Percentiles rank a stretch among this genome's conserved stretches.
phyloP scores from a whole-genome alignment of 2,113 vertebrate genomes.

The Muscicapa adusta region DNA sequence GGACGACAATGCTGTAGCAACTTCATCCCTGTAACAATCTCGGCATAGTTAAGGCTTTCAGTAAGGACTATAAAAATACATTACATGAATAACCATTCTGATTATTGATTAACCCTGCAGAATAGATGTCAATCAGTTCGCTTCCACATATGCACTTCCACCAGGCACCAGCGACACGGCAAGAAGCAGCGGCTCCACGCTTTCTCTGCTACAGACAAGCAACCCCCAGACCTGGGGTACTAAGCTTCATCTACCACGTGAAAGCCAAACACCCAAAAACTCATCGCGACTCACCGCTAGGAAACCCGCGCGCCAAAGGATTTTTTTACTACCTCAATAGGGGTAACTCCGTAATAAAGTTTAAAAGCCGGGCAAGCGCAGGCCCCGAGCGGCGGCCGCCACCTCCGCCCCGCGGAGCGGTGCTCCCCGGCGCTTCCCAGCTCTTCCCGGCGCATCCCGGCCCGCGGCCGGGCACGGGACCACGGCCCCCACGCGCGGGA shows the following conservation, averaged over 20 bases:
- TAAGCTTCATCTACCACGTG: rapidly evolving
- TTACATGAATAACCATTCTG: background rate
- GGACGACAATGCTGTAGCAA: background rate
- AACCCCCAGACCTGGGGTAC: rapidly evolving
- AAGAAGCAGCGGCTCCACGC: background rate
- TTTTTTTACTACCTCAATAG: rapidly evolving
- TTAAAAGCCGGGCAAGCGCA: background rate
- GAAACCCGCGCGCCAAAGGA: rapidly evolving
- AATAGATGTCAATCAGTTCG: background rate
- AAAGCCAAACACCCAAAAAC: rapidly evolving
- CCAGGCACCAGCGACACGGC: background rate
- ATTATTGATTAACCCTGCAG: background rate
- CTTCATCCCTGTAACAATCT: background rate
- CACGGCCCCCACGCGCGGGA: background rate
- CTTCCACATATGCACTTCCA: background rate
- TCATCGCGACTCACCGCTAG: background rate
- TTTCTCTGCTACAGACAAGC: background rate
- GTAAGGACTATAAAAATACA: background rate
- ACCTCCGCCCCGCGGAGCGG: background rate
- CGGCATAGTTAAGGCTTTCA: background rate
- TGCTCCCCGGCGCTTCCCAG: background rate
- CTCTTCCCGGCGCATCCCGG: background rate
- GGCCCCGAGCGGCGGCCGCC: background rate
- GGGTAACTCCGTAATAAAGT: rapidly evolving
- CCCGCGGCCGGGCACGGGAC: background rate